Percentiles rank a stretch among this genome's conserved stretches.
Conservation (phyloP, 2,113 vertebrate genomes). For the Embiotoca jacksoni region DNA sequence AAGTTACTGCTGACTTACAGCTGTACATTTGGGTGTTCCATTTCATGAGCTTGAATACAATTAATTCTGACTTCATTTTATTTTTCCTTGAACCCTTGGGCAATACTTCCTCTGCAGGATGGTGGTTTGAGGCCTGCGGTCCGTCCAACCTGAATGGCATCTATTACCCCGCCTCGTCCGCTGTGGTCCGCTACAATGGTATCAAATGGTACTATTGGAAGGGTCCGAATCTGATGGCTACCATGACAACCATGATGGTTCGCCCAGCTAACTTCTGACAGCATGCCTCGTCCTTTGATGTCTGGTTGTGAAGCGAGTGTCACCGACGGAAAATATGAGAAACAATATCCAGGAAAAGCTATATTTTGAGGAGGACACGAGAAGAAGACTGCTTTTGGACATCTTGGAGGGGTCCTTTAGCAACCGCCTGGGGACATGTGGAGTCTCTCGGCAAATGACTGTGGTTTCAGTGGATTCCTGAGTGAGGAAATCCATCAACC, state of each 20-base stretch:
- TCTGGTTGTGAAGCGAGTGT: not conserved
- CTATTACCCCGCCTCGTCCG: slow-evolving; percentile 83
- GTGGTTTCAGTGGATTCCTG: not conserved
- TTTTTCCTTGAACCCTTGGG: slow-evolving; percentile 29
- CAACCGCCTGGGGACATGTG: not conserved
- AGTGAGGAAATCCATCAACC: slow-evolving; percentile 4
- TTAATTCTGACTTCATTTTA: slow-evolving; percentile 37
- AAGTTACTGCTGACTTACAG: slow-evolving; percentile 64
- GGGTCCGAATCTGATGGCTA: slow-evolving; percentile 83
- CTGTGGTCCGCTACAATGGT: slow-evolving; percentile 84
- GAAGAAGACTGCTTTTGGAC: slow-evolving; percentile 19
- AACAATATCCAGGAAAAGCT: slow-evolving; percentile 29
- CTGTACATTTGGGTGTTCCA: slow-evolving; percentile 50
- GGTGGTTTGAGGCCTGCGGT: slow-evolving; percentile 91
- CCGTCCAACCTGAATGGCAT: slow-evolving; percentile 89
- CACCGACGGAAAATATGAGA: slow-evolving; percentile 2
- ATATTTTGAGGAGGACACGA: not conserved
- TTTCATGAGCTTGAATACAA: slow-evolving; percentile 58
- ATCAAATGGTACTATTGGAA: slow-evolving; percentile 93
- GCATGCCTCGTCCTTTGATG: not conserved
- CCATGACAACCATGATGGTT: slow-evolving; percentile 88
- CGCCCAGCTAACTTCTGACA: slow-evolving; percentile 84
- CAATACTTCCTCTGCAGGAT: slow-evolving; percentile 74
- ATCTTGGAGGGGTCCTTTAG: slow-evolving; percentile 3
- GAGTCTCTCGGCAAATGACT: slow-evolving; percentile 24